A percentile compares a stretch with the other conserved stretches of the same genome.
Conservation (phyloP, 2,888 invertebrate genomes). For the Ophion ventricosus region DNA sequence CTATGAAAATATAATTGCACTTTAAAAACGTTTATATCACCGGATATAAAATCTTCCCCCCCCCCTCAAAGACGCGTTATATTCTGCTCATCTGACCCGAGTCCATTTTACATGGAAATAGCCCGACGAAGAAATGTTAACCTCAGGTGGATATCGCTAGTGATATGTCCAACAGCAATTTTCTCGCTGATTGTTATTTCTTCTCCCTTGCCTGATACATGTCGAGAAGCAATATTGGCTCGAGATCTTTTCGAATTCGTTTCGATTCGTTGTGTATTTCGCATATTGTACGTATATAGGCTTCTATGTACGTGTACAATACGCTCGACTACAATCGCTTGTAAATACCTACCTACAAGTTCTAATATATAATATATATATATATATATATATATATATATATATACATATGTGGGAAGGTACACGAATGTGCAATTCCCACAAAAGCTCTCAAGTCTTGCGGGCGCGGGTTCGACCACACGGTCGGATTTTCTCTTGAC, state of each 20-base stretch:
- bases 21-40: no score
- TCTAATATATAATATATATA: background rate
- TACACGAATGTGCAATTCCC: conserved; percentile 49
- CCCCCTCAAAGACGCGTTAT: no score
- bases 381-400: background rate
- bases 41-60: no score
- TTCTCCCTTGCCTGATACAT: background rate
- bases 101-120: conserved; percentile 17
- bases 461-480: conserved; percentile 18
- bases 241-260: conserved; percentile 28
- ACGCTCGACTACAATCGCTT: background rate
- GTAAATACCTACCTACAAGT: no score
- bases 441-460: conserved; percentile 32
- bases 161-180: background rate
- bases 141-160: background rate
- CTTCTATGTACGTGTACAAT: conserved; percentile 6
- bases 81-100: background rate
- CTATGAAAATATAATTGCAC: no score
- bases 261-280: conserved; percentile 18
- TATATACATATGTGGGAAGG: conserved; percentile 9
- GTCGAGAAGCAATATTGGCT: conserved; percentile 9
- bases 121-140: conserved; percentile 9
- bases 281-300: background rate
- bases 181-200: conserved; percentile 4
- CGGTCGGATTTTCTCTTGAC: conserved; percentile 53